Base-by-base conservation (phyloP, 1,140 invertebrate genomes). In the Gonioctena quinquepunctata region DNA sequence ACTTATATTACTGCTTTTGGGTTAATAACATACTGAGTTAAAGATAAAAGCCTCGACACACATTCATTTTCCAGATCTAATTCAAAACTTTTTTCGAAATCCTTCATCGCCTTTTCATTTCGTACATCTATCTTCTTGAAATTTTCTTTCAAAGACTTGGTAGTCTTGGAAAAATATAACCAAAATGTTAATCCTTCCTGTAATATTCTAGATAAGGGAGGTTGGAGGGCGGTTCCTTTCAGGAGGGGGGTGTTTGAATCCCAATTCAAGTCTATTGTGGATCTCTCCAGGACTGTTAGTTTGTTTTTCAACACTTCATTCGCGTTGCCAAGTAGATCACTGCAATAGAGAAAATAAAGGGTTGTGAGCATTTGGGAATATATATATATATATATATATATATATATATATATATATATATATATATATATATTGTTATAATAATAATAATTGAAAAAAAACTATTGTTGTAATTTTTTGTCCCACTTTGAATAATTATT, bases 1-100 rank as follows among this genome's bases (percentile, higher is more conserved):
- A 26, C 60, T 73, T 60, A 71, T 13, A 28, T 28, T 18, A 74
- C 27, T 23, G 42, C 60, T 67, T 75, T 77, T 26, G 75, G 72
- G 64, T 75, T 78, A 52, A 71, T 70, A 28, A 80, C 69, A 75
- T 81, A 81, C 63, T 81, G 80, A 6, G 77, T 78, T 33, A 80
- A 61, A 19, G 79, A 76, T 21, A 81, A 49, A n/a, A 79, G 69
- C 23, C 27, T 18, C 28, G 50, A 73, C 11, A 79, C 52, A 50
- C 18, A 3, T 11, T 50, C 69, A 33, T 68, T 56, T 8, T 77
- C 56, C 27, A 80, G 69, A 71, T 80, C 62, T 19, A 79, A 27
- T 22, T 66, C 61, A 74, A 80, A 74, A 16, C 61, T 33, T 3
- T 73, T 75, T 66, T 76, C 62, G 49, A 80, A 67, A 13, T 66